Base-by-base conservation (phyloP, 2,888 invertebrate species). In the Acanthosoma haemorrhoidale region DNA sequence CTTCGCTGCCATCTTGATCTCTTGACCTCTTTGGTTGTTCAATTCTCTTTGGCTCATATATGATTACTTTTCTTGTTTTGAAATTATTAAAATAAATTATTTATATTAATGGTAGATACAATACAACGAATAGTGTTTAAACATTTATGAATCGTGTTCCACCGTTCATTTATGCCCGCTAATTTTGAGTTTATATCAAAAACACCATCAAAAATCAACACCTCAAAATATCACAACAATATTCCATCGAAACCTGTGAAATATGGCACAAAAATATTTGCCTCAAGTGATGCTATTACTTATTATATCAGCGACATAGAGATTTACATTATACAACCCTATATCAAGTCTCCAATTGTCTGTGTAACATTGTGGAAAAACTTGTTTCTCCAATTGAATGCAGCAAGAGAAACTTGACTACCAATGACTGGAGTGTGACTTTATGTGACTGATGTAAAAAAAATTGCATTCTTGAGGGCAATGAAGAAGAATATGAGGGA, bases 401-500 rank as follows among this genome's bases (percentile, higher is more conserved):
- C 38, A 71, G 74, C 21, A 75, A 75, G 6, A 51, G 75, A 18
- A 78, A 77, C 70, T 71, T 77, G 13, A 77, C 76, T 13, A 74
- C 73, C 58, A 76, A 77, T 66, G 76, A 76, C 69, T 77, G 76
- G 72, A 71, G n/a, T n/a, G n/a, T n/a, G n/a, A n/a, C n/a, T 21
- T 72, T 76, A 6, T 16, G 41, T 0, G 36, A 63, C 13, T 31
- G 31, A 29, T 66, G 25, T 68, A 21, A 72, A 66, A 13, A n/a
- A 70, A 29, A 25, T 74, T 1, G 43, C 70, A 11, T 67, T 58
- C 21, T 68, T 71, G 16, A 72, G 71, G 3, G 71, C 72, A 31
- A 34, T 73, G 11, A 41, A 36, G 41, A 73, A 71, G 39, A 73
- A 71, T 16, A 71, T 59, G 39, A n/a, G n/a, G n/a, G n/a, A n/a